phyloP scores from a whole-genome alignment of 92 coral and sea anemone genomes.

The Paragorgia papillata region DNA sequence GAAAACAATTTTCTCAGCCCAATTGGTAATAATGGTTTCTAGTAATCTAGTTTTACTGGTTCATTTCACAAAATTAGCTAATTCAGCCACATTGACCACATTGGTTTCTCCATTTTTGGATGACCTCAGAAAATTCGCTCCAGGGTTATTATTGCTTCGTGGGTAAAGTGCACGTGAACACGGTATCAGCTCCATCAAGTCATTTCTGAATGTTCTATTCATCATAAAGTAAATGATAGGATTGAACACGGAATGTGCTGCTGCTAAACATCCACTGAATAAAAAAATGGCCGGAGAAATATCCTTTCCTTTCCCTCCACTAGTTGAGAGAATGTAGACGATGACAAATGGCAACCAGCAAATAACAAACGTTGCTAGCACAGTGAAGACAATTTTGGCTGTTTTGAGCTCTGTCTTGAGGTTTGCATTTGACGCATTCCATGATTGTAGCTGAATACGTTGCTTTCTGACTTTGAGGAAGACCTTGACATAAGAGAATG shows the following conservation, averaged over 20 bases:
- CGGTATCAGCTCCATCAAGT: slow-evolving; percentile 28
- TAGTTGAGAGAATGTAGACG: slow-evolving; percentile 55
- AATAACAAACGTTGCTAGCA: slow-evolving; percentile 51
- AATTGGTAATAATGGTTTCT: too few species aligned
- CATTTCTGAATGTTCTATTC: slow-evolving; percentile 53
- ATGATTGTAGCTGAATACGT: slow-evolving; percentile 24
- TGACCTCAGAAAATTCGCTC: too few species aligned
- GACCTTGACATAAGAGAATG: slow-evolving; percentile 81
- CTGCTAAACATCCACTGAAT: slow-evolving; percentile 59
- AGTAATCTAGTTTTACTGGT: too few species aligned
- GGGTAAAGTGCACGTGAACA: slow-evolving; percentile 25
- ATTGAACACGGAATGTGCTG: slow-evolving; percentile 60
- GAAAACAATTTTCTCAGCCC: too few species aligned
- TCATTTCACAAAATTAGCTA: too few species aligned
- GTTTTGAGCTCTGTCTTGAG: slow-evolving; percentile 53
- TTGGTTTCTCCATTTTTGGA: too few species aligned
- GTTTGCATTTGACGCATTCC: slow-evolving; percentile 2
- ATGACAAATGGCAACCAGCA: slow-evolving; percentile 67
- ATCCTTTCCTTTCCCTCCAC: slow-evolving; percentile 46
- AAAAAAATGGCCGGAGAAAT: slow-evolving; percentile 58
- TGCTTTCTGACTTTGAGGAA: slow-evolving; percentile 65
- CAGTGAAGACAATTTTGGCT: slow-evolving; percentile 65
- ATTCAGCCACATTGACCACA: too few species aligned
- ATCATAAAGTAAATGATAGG: slow-evolving; percentile 60
- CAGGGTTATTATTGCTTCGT: too few species aligned